phyloP scores from a whole-genome alignment of 2,888 invertebrate genomes.

The Ectropis crepuscularia region DNA sequence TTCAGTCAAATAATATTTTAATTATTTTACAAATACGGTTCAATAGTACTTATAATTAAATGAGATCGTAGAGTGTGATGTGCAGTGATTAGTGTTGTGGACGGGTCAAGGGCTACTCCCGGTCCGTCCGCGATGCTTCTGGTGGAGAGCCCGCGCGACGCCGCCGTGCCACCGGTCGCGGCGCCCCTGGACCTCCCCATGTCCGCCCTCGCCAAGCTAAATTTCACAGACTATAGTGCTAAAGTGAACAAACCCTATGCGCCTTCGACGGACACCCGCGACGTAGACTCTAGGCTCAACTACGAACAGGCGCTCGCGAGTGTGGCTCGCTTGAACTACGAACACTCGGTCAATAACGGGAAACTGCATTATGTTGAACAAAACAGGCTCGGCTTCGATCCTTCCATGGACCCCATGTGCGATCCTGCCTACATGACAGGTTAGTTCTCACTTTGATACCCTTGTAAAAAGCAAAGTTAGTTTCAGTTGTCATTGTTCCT shows the following conservation, averaged over 20 bases:
- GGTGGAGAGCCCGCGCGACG: conserved; percentile 90
- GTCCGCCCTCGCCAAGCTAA: conserved; percentile 76
- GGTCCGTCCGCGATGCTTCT: conserved; percentile 88
- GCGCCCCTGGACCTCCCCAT: conserved; percentile 75
- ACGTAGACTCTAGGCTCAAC: conserved; percentile 64
- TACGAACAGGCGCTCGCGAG: conserved; percentile 73
- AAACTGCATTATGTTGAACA: conserved; percentile 74
- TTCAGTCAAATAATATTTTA: no score
- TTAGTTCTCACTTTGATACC: conserved; percentile 43
- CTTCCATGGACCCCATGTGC: conserved; percentile 69
- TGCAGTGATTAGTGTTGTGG: conserved; percentile 56
- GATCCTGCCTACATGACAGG: conserved; percentile 73
- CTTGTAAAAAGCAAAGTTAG: no score
- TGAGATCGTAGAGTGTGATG: conserved; percentile 54
- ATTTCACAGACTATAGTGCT: conserved; percentile 80
- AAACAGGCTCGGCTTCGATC: conserved; percentile 71
- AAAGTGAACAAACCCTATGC: conserved; percentile 75
- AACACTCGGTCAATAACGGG: conserved; percentile 65
- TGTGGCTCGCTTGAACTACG: conserved; percentile 71
- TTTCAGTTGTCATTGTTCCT: no score
- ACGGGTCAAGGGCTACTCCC: conserved; percentile 62
- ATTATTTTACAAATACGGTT: no score
- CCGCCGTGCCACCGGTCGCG: conserved; percentile 86
- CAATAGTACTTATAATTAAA: background rate
- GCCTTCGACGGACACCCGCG: conserved; percentile 61